Percentiles rank a stretch among this genome's conserved stretches.
Conservation (phyloP, 2,797 vertebrate species). For the Tympanoctomys barrerae region DNA sequence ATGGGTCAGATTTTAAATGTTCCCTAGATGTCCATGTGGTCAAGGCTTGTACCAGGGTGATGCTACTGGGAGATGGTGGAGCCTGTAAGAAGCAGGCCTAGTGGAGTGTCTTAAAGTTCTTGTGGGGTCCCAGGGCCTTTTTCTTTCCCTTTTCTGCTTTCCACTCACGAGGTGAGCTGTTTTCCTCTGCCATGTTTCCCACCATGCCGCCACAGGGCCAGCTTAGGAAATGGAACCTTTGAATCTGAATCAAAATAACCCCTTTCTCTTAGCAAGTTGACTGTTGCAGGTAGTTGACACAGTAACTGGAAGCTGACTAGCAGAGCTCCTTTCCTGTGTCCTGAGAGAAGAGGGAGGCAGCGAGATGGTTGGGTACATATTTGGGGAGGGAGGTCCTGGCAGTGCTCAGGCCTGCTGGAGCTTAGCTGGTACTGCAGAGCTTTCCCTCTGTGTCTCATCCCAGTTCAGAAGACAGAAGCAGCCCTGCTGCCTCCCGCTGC, state of each 20-base stretch:
- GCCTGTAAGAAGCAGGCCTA: not conserved
- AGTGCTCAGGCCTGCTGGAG: not conserved
- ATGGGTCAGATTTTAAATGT: not conserved
- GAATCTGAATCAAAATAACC: not conserved
- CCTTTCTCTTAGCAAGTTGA: not conserved
- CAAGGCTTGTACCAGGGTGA: not conserved
- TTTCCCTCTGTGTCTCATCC: not conserved
- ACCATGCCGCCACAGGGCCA: not conserved
- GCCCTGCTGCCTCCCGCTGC: not conserved
- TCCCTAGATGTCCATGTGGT: not conserved
- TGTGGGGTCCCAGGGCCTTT: not conserved
- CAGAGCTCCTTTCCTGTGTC: not conserved
- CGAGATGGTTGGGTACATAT: rapidly evolving
- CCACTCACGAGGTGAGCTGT: not conserved
- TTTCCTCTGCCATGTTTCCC: not conserved
- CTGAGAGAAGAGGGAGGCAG: not conserved
- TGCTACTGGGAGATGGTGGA: not conserved
- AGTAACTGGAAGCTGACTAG: not conserved
- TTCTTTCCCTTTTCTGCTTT: not conserved
- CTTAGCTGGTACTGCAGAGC: not conserved
- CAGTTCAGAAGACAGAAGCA: not conserved
- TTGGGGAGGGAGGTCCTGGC: not conserved
- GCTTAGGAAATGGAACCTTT: not conserved
- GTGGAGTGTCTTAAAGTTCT: not conserved
- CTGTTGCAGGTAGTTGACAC: not conserved